Conservation (phyloP, 2,113 vertebrate genomes). For the Stictonetta naevosa region DNA sequence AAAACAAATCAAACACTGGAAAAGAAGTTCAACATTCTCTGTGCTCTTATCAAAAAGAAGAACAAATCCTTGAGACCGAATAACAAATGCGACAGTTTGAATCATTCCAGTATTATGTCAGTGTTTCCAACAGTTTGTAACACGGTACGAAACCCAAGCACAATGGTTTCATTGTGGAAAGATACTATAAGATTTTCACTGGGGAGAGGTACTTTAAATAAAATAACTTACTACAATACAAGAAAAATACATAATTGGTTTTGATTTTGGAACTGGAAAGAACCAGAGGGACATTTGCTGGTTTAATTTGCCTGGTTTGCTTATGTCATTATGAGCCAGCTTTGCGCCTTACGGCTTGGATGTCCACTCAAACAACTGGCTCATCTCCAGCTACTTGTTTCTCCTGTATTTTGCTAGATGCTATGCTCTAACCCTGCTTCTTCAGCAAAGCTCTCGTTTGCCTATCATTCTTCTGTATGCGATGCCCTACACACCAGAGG, state of each 20-base stretch:
- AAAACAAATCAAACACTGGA: background rate
- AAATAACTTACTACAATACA: background rate
- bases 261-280: background rate
- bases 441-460: background rate
- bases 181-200: background rate
- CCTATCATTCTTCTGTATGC: background rate
- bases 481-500: rapidly evolving
- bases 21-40: background rate
- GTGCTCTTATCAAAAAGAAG: background rate
- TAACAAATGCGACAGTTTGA: background rate
- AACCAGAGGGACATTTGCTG: background rate
- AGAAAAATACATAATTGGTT: background rate
- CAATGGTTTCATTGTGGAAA: background rate
- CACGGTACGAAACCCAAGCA: background rate
- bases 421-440: background rate
- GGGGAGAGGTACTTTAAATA: background rate
- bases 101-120: background rate
- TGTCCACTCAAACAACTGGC: background rate
- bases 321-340: background rate
- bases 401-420: background rate
- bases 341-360: background rate
- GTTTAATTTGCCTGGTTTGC: background rate
- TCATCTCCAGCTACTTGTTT: background rate
- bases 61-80: background rate
- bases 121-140: background rate